Conservation (phyloP, 2,113 vertebrate species). For the Mugil cephalus region DNA sequence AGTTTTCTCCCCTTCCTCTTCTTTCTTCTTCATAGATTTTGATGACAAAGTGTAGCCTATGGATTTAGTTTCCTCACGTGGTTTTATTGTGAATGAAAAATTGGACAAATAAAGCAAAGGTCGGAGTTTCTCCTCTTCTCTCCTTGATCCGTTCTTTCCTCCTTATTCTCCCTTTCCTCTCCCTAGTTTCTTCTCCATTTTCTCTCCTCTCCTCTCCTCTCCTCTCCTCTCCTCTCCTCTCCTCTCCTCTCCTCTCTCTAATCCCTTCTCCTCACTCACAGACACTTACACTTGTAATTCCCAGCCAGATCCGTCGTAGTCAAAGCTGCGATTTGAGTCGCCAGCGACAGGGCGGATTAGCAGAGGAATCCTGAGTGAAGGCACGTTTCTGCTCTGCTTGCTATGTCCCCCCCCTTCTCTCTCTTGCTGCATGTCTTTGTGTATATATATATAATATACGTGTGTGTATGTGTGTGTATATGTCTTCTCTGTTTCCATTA, state of each 20-base stretch:
- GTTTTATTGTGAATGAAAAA: too few relatives aligned
- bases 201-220: not conserved
- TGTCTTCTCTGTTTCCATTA: conserved; percentile 41
- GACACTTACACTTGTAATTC: conserved; percentile 86
- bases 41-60: too few relatives aligned
- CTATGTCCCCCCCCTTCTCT: conserved; percentile 29
- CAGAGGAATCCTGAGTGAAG: conserved; percentile 75
- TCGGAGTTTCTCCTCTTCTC: too few relatives aligned
- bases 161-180: not conserved
- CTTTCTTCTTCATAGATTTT: not conserved
- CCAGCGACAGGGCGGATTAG: conserved; percentile 78
- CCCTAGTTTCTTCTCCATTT: not conserved
- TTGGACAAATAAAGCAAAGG: too few relatives aligned
- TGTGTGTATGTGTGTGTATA: not conserved
- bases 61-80: too few relatives aligned
- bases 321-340: conserved; percentile 78
- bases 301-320: conserved; percentile 73
- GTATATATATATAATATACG: too few relatives aligned
- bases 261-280: conserved; percentile 79
- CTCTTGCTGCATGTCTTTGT: not conserved
- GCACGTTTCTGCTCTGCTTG: conserved; percentile 61
- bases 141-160: too few relatives aligned
- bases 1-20: not conserved
- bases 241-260: conserved; percentile 51
- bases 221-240: not conserved